These are phyloP conservation scores for Bombus superbus DNA, from an alignment of 1,140 invertebrate species.

Conservation along the genomic window DNA sequence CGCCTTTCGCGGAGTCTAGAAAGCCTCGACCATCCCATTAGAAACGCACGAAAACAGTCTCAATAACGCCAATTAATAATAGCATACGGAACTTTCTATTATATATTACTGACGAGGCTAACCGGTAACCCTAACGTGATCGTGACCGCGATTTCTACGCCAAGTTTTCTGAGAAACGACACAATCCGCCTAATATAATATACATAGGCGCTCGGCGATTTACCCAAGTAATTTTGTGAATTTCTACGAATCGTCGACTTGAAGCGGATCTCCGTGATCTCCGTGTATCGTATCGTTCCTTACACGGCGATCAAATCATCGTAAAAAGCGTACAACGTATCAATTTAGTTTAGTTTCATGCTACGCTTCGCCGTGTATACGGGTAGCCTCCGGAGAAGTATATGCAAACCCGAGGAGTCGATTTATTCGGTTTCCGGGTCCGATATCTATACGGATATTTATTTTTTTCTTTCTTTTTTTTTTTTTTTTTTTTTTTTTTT, in stretches of 20 bases:
- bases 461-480: too few relatives aligned
- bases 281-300: neutral
- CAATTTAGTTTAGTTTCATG: constrained; percentile 45
- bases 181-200: neutral
- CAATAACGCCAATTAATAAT: constrained; percentile 33
- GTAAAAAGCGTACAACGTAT: constrained; percentile 18
- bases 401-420: constrained; percentile 22
- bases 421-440: constrained; percentile 40
- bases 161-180: neutral
- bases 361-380: constrained; percentile 31
- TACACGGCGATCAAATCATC: constrained; percentile 22
- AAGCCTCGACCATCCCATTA: constrained; percentile 1
- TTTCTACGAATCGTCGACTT: neutral
- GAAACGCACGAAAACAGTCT: constrained; percentile 18
- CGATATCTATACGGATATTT: constrained; percentile 21
- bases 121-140: constrained; percentile 16
- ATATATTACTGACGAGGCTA: neutral
- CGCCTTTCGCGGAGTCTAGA: neutral
- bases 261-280: constrained; percentile 11
- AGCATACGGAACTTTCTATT: constrained; percentile 22
- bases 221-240: neutral
- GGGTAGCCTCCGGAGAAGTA: neutral
- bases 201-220: neutral
- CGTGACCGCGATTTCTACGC: constrained; percentile 21
- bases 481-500: too few relatives aligned